These are phyloP conservation scores for Daubentonia madagascariensis DNA, from an alignment of 2,113 vertebrate genomes.

Conservation along the genomic window DNA sequence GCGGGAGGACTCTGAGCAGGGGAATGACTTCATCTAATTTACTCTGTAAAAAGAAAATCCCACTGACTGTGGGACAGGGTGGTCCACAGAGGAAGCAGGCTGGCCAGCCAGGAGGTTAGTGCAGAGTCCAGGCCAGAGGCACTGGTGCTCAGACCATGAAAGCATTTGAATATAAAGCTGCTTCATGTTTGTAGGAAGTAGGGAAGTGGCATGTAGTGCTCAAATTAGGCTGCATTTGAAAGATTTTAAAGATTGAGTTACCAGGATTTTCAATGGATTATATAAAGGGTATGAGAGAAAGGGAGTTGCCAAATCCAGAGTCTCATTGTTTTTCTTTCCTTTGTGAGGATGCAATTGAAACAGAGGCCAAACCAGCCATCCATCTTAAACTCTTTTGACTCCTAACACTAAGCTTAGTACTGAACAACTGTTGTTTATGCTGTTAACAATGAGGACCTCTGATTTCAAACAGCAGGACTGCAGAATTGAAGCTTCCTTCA, in stretches of 20 bases:
- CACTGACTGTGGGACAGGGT: background rate
- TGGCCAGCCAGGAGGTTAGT: background rate
- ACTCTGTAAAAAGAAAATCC: background rate
- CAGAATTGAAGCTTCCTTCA: accelerated
- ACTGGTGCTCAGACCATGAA: accelerated
- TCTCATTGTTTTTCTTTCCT: background rate
- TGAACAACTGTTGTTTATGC: background rate
- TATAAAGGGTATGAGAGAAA: background rate
- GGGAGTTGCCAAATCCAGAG: background rate
- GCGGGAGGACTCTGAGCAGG: background rate
- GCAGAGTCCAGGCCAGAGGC: background rate
- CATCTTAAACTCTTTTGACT: background rate
- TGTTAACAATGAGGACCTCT: background rate
- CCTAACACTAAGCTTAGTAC: background rate
- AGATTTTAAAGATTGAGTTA: background rate
- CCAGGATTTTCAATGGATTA: background rate
- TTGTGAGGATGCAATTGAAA: background rate
- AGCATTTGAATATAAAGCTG: too few relatives aligned
- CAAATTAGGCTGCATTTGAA: background rate
- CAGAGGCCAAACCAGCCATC: background rate
- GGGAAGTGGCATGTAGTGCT: background rate
- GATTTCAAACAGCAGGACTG: background rate
- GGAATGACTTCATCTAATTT: background rate
- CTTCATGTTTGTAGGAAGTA: too few relatives aligned
- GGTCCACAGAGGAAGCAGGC: too few relatives aligned